Conservation (phyloP, 2,888 invertebrate genomes). For the Sicus ferrugineus region DNA sequence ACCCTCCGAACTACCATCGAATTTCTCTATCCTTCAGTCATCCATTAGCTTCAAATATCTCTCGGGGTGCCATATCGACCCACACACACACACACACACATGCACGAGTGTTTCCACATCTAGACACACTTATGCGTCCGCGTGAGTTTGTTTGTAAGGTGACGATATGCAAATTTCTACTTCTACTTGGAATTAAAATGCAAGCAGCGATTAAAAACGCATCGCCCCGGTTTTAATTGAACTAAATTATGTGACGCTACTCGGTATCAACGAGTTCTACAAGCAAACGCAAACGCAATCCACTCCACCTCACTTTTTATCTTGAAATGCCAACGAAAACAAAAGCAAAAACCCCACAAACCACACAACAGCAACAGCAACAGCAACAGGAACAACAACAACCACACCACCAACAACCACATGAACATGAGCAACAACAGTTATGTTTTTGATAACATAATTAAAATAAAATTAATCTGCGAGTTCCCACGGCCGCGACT, state of each 20-base stretch:
- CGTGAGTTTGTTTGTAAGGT: not conserved
- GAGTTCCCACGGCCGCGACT: slow-evolving; percentile 32
- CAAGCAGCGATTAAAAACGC: slow-evolving; percentile 19
- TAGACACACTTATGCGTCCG: not conserved
- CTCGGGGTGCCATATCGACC: no score
- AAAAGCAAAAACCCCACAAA: not conserved
- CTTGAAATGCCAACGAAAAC: not conserved
- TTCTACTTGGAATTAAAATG: slow-evolving; percentile 21
- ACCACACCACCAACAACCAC: not conserved
- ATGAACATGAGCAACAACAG: slow-evolving; percentile 3
- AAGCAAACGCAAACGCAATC: not conserved
- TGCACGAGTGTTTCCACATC: no score
- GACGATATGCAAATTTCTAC: not conserved
- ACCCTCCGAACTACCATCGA: no score
- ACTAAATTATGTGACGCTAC: slow-evolving; percentile 16
- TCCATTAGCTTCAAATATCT: no score
- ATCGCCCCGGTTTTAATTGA: slow-evolving; percentile 23
- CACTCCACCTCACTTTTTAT: slow-evolving; percentile 5
- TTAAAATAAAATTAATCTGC: slow-evolving; percentile 39
- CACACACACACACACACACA: no score
- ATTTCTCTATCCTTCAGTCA: no score
- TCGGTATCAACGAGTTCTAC: slow-evolving; percentile 1
- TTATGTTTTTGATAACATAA: slow-evolving; percentile 35
- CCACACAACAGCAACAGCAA: not conserved
- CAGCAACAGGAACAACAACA: not conserved